Percentiles rank a stretch among this genome's conserved stretches.
Conservation (phyloP, 2,797 vertebrate genomes). For the Chlorospingus flavigularis region DNA sequence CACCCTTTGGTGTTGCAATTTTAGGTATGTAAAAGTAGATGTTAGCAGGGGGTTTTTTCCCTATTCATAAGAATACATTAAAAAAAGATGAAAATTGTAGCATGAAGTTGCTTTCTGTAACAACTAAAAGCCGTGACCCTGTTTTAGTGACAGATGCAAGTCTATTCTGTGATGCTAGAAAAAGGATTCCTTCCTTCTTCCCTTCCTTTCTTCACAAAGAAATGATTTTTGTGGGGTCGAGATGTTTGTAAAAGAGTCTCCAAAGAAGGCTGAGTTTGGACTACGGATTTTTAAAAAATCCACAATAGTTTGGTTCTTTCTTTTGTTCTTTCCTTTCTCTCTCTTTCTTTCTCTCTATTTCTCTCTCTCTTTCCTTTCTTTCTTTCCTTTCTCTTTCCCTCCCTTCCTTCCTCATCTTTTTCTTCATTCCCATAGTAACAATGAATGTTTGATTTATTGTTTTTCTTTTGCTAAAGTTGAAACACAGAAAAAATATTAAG, state of each 20-base stretch:
- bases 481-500: slow-evolving; percentile 46
- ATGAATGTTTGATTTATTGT: slow-evolving; percentile 36
- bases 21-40: slow-evolving; percentile 94
- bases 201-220: slow-evolving; percentile 50
- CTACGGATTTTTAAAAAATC: neutral
- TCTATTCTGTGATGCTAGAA: slow-evolving; percentile 79
- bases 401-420: neutral
- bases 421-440: neutral
- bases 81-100: slow-evolving; percentile 81
- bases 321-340: neutral
- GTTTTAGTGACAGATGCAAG: slow-evolving; percentile 82
- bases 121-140: slow-evolving; percentile 80
- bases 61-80: slow-evolving; percentile 82
- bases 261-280: slow-evolving; percentile 64
- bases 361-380: neutral
- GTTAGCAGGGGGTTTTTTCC: slow-evolving; percentile 83
- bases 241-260: slow-evolving; percentile 60
- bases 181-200: slow-evolving; percentile 61
- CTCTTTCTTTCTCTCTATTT: neutral
- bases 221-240: slow-evolving; percentile 64
- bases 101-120: slow-evolving; percentile 84
- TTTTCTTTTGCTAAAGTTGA: slow-evolving; percentile 85
- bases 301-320: neutral
- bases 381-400: neutral
- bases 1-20: slow-evolving; percentile 87